Percentiles rank a stretch among this genome's conserved stretches.
Evolutionary conservation across 2,797 vertebrate genomes (phyloP).

Genomic region (Enteromius mattozi): DNA sequence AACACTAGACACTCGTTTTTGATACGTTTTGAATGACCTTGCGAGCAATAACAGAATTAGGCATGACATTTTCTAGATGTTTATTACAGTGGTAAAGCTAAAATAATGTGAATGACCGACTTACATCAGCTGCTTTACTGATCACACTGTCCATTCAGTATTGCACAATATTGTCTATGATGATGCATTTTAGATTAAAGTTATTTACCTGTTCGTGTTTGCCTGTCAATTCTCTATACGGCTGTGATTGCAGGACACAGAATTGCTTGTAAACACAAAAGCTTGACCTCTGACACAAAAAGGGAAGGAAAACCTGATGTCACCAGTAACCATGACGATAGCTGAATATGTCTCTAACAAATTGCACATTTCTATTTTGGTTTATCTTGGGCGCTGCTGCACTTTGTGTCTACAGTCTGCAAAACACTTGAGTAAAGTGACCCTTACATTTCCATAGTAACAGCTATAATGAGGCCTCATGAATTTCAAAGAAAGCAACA

Average conservation of each 20-base stretch:
- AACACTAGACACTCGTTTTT: conserved; percentile 46
- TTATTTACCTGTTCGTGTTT: conserved; percentile 50
- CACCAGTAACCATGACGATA: conserved; percentile 48
- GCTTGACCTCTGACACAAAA: conserved; percentile 13
- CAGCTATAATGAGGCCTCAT: conserved; percentile 54
- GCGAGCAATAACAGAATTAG: conserved; percentile 55
- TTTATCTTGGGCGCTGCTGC: conserved; percentile 12
- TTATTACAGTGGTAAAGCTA: conserved; percentile 49
- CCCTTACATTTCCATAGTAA: conserved; percentile 71
- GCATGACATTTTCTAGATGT: conserved; percentile 68
- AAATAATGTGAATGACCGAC: conserved; percentile 33
- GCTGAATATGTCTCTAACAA: conserved; percentile 26
- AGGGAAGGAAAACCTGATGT: conserved; percentile 1
- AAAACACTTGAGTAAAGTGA: conserved; percentile 54
- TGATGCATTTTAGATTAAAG: conserved; percentile 62
- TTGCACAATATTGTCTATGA: conserved; percentile 57
- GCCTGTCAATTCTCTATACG: conserved; percentile 23
- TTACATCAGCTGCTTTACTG: conserved; percentile 61
- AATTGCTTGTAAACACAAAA: conserved; percentile 11
- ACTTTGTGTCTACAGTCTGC: conserved; percentile 18
- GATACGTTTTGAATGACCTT: conserved; percentile 52
- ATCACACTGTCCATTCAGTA: conserved; percentile 63
- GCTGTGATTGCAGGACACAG: neutral
- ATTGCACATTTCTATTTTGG: conserved; percentile 35
- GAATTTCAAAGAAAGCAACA: conserved; percentile 54